Evolutionary conservation across 2,797 vertebrate species (phyloP), one percentile per base, ranked within the genome.

Genomic region (Anguilla obscura): DNA sequence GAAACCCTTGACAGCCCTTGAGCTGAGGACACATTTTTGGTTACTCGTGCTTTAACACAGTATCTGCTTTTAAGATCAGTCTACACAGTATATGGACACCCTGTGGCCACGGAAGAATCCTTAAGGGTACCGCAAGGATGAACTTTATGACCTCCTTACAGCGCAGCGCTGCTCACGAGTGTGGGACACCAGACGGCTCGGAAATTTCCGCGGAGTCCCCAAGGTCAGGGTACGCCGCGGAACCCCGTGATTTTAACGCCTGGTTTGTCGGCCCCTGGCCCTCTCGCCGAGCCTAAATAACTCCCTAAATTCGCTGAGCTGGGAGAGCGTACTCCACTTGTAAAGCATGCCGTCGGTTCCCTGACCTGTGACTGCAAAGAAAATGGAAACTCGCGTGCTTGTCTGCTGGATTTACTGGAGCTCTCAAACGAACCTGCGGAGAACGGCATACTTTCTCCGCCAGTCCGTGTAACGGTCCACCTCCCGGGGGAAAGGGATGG

Each of bases 61-160:
- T 16, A 79, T 79, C 30, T 79, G 74, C 74, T 45, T 79, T 79
- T 79, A 79, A 40, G 3, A 79, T 79, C 18, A 79, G 74, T 33
- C 33, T 40, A 3, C 69, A 45, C 74, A 45, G 33, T 79, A 45
- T 79, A 45, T 79, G 74, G 74, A 45, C 33, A 45, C 74, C 33
- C 74, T 79, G 74, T 79, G 74, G 33, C 16, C 74, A 79, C 12
- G 21, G 36, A 79, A 79, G 74, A 21, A 36, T 79, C 33, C 40
- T 79, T 40, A 79, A 45, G 16, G 16, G 74, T 21, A 45, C 36
- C 74, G 4, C 5, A 45, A 16, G 74, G 21, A 0, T 45, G 3
- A 40, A 12, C 45, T 50, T 82, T 12, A n/a, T 50, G 50, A 50
- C 79, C 79, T 82, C 74, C 74, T 18, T 16, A 40, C 14, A 82